phyloP scores from a whole-genome alignment of 2,113 vertebrate genomes.

The Toxotes jaculatrix region DNA sequence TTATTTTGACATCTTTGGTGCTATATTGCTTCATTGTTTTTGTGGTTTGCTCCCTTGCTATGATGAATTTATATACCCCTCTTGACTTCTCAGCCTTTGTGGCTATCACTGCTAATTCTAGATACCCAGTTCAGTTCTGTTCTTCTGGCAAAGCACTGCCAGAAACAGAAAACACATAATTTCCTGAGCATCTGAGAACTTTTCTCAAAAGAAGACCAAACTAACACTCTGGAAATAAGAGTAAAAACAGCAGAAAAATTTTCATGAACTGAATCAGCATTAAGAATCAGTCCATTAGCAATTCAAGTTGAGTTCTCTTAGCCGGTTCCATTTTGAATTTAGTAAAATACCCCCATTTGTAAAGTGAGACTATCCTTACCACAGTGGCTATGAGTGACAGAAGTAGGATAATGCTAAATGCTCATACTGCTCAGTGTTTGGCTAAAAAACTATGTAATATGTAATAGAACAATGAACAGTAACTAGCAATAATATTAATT shows the following conservation, averaged over 20 bases:
- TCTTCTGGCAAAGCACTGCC: not conserved
- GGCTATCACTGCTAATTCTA: not conserved
- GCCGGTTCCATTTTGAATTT: not conserved
- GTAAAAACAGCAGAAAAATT: too few species aligned
- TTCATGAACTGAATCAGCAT: not conserved
- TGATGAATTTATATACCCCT: not conserved
- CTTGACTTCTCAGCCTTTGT: not conserved
- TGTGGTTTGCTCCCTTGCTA: not conserved
- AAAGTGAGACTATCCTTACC: not conserved
- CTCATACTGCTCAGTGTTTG: not conserved
- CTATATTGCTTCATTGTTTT: not conserved
- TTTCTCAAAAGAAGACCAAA: not conserved
- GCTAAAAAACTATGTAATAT: not conserved
- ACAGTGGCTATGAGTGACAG: not conserved
- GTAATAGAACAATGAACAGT: not conserved
- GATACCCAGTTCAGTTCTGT: not conserved
- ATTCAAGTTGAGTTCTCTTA: not conserved
- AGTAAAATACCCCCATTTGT: not conserved
- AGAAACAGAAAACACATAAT: not conserved
- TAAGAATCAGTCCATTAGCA: not conserved
- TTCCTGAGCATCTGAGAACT: not conserved
- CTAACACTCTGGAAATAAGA: not conserved
- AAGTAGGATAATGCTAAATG: too few species aligned
- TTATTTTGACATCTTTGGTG: slow-evolving; percentile 16
- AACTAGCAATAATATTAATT: too few species aligned